A percentile compares a stretch with the other conserved stretches of the same genome.
Conservation (phyloP, 2,113 vertebrate species). For the Cichladusa arquata region DNA sequence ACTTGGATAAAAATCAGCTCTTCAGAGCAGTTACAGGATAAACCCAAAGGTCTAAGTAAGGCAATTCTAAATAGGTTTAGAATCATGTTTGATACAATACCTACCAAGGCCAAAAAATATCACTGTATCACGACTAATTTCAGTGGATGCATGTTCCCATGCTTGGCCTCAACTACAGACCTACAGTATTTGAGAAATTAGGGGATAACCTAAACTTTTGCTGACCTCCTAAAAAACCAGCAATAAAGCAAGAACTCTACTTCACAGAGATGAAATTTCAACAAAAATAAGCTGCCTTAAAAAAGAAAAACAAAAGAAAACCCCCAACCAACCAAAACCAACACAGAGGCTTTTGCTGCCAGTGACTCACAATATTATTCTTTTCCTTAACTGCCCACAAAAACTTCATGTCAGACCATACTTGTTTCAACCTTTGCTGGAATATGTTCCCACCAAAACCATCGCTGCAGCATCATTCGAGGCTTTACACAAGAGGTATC, state of each 20-base stretch:
- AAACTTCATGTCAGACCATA: neutral
- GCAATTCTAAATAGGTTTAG: neutral
- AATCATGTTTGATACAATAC: neutral
- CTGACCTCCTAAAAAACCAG: neutral
- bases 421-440: neutral
- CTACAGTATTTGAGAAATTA: neutral
- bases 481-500: neutral
- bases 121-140: neutral
- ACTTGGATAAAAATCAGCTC: constrained; percentile 57
- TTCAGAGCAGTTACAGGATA: neutral
- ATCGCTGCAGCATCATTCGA: neutral
- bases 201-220: neutral
- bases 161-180: neutral
- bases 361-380: neutral
- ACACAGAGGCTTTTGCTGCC: neutral
- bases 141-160: neutral
- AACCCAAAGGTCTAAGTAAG: constrained; percentile 13
- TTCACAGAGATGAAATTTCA: neutral
- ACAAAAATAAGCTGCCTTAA: neutral
- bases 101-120: neutral
- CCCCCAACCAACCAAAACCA: neutral
- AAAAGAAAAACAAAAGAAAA: neutral
- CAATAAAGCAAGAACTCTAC: neutral
- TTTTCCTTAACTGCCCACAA: neutral
- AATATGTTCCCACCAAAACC: neutral